A percentile compares a stretch with the other conserved stretches of the same genome.
Evolutionary conservation across 2,888 invertebrate genomes (phyloP).

Genomic region (Hemistola chrysoprasaria): DNA sequence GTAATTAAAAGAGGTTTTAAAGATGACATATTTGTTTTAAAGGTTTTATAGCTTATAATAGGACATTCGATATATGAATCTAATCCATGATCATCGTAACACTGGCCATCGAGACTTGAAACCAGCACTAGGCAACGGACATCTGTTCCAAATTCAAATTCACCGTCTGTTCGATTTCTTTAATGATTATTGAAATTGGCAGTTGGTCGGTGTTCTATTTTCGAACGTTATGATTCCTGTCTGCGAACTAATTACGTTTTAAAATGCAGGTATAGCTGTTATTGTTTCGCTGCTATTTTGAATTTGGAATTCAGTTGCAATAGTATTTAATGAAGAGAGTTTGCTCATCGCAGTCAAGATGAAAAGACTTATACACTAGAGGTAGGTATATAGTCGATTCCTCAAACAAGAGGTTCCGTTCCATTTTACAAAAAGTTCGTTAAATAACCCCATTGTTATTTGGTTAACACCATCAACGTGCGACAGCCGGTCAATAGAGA

Average conservation of each 20-base stretch:
- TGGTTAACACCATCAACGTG: not conserved
- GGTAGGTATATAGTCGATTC: too few species aligned
- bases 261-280: constrained; percentile 14
- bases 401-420: too few species aligned
- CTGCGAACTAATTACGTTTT: constrained; percentile 18
- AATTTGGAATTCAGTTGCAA: constrained; percentile 1
- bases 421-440: too few species aligned
- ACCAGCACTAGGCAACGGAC: constrained; percentile 40
- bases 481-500: constrained; percentile 13
- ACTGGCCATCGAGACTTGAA: constrained; percentile 54
- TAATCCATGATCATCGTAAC: constrained; percentile 44
- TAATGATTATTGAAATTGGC: constrained; percentile 77
- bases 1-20: too few species aligned
- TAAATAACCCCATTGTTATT: too few species aligned
- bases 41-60: too few species aligned
- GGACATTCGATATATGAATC: too few species aligned
- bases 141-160: constrained; percentile 60
- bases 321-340: too few species aligned
- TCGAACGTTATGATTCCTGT: constrained; percentile 38
- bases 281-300: constrained; percentile 4
- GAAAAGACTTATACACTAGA: too few species aligned
- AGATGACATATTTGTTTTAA: too few species aligned
- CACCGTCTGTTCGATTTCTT: constrained; percentile 55
- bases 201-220: constrained; percentile 61
- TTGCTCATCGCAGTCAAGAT: too few species aligned